These are phyloP conservation scores for Pseudobourletiella spinata DNA, from an alignment of 1,140 invertebrate species.

Conservation along the genomic window DNA sequence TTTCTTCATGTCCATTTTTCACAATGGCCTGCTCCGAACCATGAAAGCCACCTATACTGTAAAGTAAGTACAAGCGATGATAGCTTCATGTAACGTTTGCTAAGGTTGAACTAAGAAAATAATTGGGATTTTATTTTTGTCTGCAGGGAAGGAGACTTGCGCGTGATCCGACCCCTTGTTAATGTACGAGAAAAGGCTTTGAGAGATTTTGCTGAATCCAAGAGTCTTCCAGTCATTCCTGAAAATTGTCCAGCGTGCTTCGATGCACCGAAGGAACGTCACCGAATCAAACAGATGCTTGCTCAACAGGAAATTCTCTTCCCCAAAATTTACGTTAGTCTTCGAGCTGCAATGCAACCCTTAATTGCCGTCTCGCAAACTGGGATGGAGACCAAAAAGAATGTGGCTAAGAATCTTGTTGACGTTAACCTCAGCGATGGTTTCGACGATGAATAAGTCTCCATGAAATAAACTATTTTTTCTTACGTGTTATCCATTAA, in stretches of 20 bases:
- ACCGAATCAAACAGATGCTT: conserved; percentile 58
- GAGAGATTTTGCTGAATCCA: conserved; percentile 56
- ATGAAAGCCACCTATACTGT: conserved; percentile 72
- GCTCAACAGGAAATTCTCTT: conserved; percentile 62
- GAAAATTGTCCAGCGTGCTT: conserved; percentile 55
- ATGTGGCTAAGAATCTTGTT: background rate
- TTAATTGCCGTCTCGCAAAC: conserved; percentile 54
- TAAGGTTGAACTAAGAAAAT: too few relatives aligned
- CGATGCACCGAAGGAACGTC: conserved; percentile 55
- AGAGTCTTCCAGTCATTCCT: conserved; percentile 55
- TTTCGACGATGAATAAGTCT: background rate
- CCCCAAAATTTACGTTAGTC: conserved; percentile 57
- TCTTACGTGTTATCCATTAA: too few relatives aligned
- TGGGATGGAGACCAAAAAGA: conserved; percentile 41
- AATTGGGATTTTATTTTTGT: conserved; percentile 13
- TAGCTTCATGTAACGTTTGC: too few relatives aligned
- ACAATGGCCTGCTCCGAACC: conserved; percentile 64
- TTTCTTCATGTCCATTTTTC: conserved; percentile 72
- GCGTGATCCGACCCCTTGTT: conserved; percentile 77
- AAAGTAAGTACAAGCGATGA: conserved; percentile 43
- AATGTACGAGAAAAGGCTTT: conserved; percentile 71
- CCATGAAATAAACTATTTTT: too few relatives aligned
- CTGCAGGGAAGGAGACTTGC: conserved; percentile 63
- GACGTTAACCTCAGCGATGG: background rate
- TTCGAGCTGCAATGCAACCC: conserved; percentile 59